Evolutionary conservation across 37 sponge, comb jelly and placozoan species (phyloP).

Genomic region (Oscarella lobularis): DNA sequence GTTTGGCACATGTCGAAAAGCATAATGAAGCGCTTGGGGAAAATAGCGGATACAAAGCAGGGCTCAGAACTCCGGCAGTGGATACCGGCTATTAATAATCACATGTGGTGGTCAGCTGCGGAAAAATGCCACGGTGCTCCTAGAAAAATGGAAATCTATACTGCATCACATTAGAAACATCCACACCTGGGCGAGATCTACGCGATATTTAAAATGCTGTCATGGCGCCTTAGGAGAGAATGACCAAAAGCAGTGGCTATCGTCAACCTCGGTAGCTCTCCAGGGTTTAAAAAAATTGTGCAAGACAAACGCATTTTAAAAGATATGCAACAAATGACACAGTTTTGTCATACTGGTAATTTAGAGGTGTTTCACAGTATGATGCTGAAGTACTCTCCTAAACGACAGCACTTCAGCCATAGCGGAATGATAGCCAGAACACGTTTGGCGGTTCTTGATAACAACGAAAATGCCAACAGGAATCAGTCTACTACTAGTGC

Average conservation of each 20-base stretch:
- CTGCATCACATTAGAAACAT: constrained; percentile 17
- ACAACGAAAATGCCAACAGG: constrained; percentile 10
- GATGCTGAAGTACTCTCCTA: constrained; percentile 3
- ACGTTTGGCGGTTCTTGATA: constrained; percentile 11
- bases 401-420: constrained; percentile 6
- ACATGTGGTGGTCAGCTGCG: constrained; percentile 9
- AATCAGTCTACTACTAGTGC: constrained; percentile 2
- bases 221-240: no score
- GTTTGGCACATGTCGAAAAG: constrained; percentile 25
- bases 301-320: not conserved
- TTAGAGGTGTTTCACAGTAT: constrained; percentile 12
- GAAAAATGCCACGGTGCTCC: not conserved
- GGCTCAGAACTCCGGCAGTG: not conserved
- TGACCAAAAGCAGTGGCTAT: not conserved
- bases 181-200: constrained; percentile 11
- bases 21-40: not conserved
- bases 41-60: not conserved
- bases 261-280: not conserved
- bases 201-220: not conserved
- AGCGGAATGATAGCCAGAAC: constrained; percentile 13
- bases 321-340: not conserved
- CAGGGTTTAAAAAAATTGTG: not conserved
- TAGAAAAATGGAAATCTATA: constrained; percentile 19
- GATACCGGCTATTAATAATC: constrained; percentile 4
- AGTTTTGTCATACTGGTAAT: not conserved